These are phyloP conservation scores for Pimephales promelas DNA, from an alignment of 2,113 vertebrate genomes.

Conservation along the genomic window DNA sequence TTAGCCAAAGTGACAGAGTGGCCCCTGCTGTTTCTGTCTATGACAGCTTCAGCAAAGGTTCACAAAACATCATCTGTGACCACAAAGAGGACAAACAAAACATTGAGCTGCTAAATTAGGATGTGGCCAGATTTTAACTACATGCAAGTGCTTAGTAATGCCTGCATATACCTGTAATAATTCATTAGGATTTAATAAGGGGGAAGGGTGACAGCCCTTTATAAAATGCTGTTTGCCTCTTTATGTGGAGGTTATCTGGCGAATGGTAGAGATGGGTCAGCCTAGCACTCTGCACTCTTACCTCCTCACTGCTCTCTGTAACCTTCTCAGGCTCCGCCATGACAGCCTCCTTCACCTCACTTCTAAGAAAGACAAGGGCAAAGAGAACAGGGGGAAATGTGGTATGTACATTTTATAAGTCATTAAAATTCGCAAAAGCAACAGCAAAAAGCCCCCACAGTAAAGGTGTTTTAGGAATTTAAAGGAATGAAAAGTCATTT, in stretches of 20 bases:
- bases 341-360: constrained; percentile 65
- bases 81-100: constrained; percentile 2
- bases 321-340: constrained; percentile 71
- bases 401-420: not conserved
- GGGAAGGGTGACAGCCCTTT: not conserved
- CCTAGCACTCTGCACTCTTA: constrained; percentile 60
- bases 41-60: constrained; percentile 63
- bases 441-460: not conserved
- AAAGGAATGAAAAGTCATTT: not conserved
- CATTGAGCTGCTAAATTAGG: constrained; percentile 3
- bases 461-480: not conserved
- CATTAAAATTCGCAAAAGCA: not conserved
- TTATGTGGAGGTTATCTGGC: not conserved
- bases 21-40: constrained; percentile 63
- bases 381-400: not conserved
- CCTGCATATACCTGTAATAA: not conserved
- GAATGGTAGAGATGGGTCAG: not conserved
- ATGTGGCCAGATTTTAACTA: not conserved
- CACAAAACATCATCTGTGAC: constrained; percentile 35
- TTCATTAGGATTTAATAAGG: not conserved
- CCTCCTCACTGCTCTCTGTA: constrained; percentile 72
- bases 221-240: constrained; percentile 38
- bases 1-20: constrained; percentile 65
- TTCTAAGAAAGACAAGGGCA: constrained; percentile 37
- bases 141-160: not conserved